Evolutionary conservation across 2,797 vertebrate genomes (phyloP), one percentile per base, ranked within the genome.

Genomic region (Nannoperca obscura): DNA sequence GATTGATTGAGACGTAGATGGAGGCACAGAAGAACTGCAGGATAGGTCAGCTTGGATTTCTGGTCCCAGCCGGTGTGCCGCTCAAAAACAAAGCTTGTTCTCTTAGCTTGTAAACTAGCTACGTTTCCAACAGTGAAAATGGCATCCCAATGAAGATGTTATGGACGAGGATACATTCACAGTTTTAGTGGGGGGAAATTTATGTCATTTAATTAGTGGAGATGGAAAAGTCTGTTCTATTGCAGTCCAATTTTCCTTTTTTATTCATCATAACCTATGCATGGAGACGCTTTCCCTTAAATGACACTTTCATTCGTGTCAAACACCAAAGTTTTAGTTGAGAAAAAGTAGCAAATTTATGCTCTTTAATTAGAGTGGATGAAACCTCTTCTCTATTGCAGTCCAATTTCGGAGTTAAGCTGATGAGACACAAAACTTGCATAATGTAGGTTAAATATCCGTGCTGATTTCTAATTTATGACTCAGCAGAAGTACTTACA

Each of bases 401-500:
- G 64, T 69, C 49, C 34, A 74, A 82, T 69, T 81, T 72, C 34
- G 36, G 36, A 71, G 57, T 84, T 74, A 57, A 81, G 63, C 55
- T 77, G 80, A 85, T 75, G 80, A 83, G 64, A 80, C 79, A 68
- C 84, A 27, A 40, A 70, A 59, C 1, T 1, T 72, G 44, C 38
- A 61, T 59, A 76, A 53, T 62, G 32, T 55, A 80, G 58, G 50
- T 84, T 46, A 74, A 79, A 76, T 61, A 76, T 54, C 55, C 38
- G 50, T 58, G 44, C 50, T 7, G 53, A 65, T 74, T 74, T 71
- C 19, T 61, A 20, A 72, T 62, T 67, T 57, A 66, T 80, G 27
- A 36, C 19, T 1, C 32, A 68, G 67, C 44, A 61, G 60, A 60
- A 61, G 57, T 79, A 98, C 98, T 99, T 93, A 99, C 98, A 99